Evolutionary conservation across 2,888 invertebrate genomes (phyloP).

Genomic region (Papilio gigon): DNA sequence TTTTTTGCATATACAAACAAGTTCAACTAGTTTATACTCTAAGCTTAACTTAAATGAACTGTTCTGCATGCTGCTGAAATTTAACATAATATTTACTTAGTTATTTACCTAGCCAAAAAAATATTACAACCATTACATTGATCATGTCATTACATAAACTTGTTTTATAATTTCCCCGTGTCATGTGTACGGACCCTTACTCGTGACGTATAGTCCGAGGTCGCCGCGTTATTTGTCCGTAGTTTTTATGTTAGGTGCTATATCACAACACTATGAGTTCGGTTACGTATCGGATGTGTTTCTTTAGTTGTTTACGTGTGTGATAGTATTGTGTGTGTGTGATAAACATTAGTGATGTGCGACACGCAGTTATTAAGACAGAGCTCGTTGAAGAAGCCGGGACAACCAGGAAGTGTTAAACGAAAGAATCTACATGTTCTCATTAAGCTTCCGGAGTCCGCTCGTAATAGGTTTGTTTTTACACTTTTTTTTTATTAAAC

Average conservation of each 20-base stretch:
- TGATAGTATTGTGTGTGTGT: neutral
- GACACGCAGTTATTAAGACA: conserved; percentile 62
- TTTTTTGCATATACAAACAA: too few relatives aligned
- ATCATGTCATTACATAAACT: conserved; percentile 3
- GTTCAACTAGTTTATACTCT: too few relatives aligned
- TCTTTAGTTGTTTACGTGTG: neutral
- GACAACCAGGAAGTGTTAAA: conserved; percentile 47
- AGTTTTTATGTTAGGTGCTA: conserved; percentile 36
- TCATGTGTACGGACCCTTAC: conserved; percentile 27
- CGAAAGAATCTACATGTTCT: conserved; percentile 65
- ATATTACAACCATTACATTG: conserved; percentile 4
- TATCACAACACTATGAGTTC: conserved; percentile 31
- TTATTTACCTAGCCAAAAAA: neutral
- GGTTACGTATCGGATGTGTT: conserved; percentile 17
- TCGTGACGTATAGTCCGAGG: conserved; percentile 34
- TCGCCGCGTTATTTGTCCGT: conserved; percentile 33
- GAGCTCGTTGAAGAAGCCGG: conserved; percentile 64
- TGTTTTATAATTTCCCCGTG: neutral
- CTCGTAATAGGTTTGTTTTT: conserved; percentile 57
- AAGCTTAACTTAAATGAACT: too few relatives aligned
- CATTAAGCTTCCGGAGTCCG: conserved; percentile 65
- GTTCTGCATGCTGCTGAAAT: too few relatives aligned
- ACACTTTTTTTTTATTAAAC: conserved; percentile 23
- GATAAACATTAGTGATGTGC: conserved; percentile 54
- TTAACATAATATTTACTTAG: neutral